phyloP scores from a whole-genome alignment of 2,797 vertebrate species.

The Galagoides demidoff region DNA sequence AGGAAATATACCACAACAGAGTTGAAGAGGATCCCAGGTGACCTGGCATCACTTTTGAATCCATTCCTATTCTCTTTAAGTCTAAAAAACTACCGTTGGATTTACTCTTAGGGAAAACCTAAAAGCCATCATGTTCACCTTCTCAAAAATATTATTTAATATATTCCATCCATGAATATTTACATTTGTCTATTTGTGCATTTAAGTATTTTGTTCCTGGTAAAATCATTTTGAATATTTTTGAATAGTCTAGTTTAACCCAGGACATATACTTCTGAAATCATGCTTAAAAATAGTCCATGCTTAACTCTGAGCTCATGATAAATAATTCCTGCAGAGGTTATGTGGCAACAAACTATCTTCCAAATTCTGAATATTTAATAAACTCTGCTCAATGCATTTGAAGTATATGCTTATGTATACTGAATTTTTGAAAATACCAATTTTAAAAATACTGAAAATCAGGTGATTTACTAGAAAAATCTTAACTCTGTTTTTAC shows the following conservation, averaged over 20 bases:
- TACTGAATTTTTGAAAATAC: slow-evolving; percentile 46
- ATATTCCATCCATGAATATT: neutral
- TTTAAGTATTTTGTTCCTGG: neutral
- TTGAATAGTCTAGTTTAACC: neutral
- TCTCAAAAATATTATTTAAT: neutral
- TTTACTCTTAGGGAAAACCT: neutral
- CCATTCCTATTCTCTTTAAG: neutral
- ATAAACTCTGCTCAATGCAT: neutral
- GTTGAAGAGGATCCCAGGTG: neutral
- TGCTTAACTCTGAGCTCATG: neutral
- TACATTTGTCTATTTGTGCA: neutral
- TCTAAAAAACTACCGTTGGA: neutral
- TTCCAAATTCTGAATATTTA: slow-evolving; percentile 47
- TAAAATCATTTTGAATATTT: slow-evolving; percentile 30
- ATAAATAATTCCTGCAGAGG: neutral
- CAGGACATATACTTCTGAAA: neutral
- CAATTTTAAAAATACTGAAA: neutral
- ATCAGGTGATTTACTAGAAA: neutral
- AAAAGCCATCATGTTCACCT: neutral
- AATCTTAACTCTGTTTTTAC: neutral
- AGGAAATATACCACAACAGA: neutral
- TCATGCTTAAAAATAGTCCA: neutral
- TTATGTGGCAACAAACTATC: neutral
- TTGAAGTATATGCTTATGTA: neutral
- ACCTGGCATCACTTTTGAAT: neutral